Conservation (phyloP, 2,113 vertebrate species). For the Lipotes vexillifer region DNA sequence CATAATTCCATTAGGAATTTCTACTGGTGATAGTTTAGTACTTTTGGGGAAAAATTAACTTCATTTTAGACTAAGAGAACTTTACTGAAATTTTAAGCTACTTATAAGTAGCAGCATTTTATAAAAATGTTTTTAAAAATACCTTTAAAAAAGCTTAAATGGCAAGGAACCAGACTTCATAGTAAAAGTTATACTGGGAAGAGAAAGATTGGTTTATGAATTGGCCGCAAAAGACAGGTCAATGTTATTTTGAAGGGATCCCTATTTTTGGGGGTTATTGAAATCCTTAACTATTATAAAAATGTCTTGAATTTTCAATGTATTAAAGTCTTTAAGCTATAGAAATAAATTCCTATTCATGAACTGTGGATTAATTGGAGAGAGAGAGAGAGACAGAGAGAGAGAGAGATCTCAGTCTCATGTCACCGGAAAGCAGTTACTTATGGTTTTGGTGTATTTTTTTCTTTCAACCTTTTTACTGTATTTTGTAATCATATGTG, state of each 20-base stretch:
- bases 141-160: neutral
- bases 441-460: neutral
- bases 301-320: neutral
- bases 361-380: neutral
- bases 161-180: neutral
- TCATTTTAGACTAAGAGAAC: neutral
- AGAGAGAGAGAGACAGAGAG: neutral
- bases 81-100: neutral
- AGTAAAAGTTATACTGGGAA: neutral
- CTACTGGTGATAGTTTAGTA: neutral
- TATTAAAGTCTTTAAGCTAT: neutral
- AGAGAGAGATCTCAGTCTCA: neutral
- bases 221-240: neutral
- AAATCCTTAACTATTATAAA: neutral
- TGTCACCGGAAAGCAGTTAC: neutral
- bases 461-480: neutral
- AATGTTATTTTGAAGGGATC: neutral
- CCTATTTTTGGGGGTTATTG: neutral
- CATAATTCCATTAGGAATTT: neutral
- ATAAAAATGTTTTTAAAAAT: neutral
- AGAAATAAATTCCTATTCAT: neutral
- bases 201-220: neutral
- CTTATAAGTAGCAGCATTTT: neutral
- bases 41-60: neutral
- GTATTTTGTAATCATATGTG: neutral